Conservation (phyloP, 1,140 invertebrate species). For the Drosophila insularis region DNA sequence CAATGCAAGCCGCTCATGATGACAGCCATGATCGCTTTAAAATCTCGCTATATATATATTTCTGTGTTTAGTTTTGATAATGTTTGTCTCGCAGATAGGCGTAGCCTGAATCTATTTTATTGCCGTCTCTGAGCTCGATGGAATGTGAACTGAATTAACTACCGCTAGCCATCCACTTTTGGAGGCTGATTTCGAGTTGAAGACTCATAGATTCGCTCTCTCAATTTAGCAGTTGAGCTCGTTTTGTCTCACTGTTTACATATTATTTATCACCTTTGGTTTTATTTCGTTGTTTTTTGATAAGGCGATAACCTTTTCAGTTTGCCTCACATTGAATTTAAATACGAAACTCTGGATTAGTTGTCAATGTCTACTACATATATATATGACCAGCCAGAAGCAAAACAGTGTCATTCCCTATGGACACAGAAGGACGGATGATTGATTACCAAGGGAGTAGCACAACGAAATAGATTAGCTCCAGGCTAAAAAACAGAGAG, state of each 20-base stretch:
- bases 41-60: constrained; percentile 21
- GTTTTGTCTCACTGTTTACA: constrained; percentile 45
- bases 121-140: constrained; percentile 47
- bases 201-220: constrained; percentile 6
- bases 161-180: constrained; percentile 15
- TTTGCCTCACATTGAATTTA: constrained; percentile 6
- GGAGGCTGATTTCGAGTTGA: constrained; percentile 42
- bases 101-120: constrained; percentile 42
- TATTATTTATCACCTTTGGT: constrained; percentile 69
- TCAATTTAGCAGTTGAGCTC: constrained; percentile 24
- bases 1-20: constrained; percentile 46
- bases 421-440: constrained; percentile 70
- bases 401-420: constrained; percentile 56
- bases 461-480: constrained; percentile 58
- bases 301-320: constrained; percentile 44
- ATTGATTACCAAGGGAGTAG: constrained; percentile 67
- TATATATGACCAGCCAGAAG: constrained; percentile 62
- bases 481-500: constrained; percentile 27
- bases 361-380: constrained; percentile 54
- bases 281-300: constrained; percentile 34
- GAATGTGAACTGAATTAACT: constrained; percentile 56
- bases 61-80: background rate
- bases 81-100: constrained; percentile 25
- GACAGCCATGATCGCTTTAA: constrained; percentile 55
- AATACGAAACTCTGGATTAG: constrained; percentile 15